phyloP scores from a whole-genome alignment of 2,888 invertebrate species.

The Mesopsocus fuscifrons region DNA sequence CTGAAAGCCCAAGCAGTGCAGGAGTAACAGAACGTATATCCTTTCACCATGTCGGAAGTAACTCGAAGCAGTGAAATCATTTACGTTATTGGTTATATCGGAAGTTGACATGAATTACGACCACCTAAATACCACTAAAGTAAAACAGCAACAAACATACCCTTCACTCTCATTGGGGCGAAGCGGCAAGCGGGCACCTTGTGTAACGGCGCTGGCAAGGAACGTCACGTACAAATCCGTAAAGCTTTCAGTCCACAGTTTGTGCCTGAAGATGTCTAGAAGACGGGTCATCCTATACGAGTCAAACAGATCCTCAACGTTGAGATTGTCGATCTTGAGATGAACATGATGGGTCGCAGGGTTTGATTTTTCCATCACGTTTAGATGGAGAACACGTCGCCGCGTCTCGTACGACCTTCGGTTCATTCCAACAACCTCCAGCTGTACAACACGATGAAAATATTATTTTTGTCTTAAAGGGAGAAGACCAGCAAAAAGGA shows the following conservation, averaged over 20 bases:
- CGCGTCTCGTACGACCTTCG: conserved; percentile 59
- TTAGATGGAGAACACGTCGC: conserved; percentile 38
- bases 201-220: conserved; percentile 63
- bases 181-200: conserved; percentile 65
- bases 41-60: no score
- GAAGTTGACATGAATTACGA: no score
- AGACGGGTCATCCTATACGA: conserved; percentile 48
- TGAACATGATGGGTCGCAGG: conserved; percentile 59
- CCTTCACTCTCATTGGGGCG: conserved; percentile 75
- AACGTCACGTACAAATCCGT: conserved; percentile 63
- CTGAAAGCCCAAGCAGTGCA: no score
- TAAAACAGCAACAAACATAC: no score
- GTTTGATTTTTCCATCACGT: conserved; percentile 40
- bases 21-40: no score
- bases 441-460: conserved; percentile 23
- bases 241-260: conserved; percentile 58
- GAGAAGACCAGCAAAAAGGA: no score
- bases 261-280: conserved; percentile 51
- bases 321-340: conserved; percentile 74
- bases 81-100: no score
- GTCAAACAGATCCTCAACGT: conserved; percentile 73
- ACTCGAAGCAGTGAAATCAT: no score
- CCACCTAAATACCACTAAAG: no score
- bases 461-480: conserved; percentile 24
- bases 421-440: conserved; percentile 62